phyloP scores from a whole-genome alignment of 2,113 vertebrate species.

The Mesocricetus auratus region DNA sequence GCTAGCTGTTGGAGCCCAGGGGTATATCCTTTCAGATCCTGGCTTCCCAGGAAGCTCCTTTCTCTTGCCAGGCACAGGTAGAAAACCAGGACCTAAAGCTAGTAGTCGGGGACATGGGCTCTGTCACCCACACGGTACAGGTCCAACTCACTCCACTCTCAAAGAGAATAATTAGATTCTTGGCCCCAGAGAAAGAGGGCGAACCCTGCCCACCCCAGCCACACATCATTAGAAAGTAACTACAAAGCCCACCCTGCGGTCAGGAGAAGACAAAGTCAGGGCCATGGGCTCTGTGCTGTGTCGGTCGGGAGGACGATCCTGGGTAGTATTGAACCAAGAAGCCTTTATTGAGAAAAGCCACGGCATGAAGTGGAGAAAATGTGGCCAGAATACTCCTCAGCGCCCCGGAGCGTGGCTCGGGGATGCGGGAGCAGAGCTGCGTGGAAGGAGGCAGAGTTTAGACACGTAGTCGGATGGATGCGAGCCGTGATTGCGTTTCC shows the following conservation, averaged over 20 bases:
- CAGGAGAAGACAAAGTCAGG: conserved; percentile 37
- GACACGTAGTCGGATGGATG: conserved; percentile 3
- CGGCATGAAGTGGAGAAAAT: not conserved
- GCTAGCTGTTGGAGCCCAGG: conserved; percentile 19
- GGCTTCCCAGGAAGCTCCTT: not conserved
- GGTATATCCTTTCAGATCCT: not conserved
- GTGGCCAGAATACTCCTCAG: not conserved
- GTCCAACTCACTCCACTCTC: conserved; percentile 35
- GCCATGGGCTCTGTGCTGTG: not conserved
- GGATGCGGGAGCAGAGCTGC: conserved; percentile 7
- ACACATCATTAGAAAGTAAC: conserved; percentile 83
- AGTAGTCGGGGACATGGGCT: not conserved
- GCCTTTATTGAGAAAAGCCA: not conserved
- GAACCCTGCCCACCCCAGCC: conserved; percentile 76
- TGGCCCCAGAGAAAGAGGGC: conserved; percentile 55
- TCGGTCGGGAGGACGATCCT: not conserved
- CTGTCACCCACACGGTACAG: not conserved
- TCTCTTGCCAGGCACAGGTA: not conserved
- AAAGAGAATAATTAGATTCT: conserved; percentile 72
- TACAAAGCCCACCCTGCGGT: conserved; percentile 76
- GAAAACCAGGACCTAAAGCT: not conserved
- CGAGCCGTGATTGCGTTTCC: conserved; percentile 45
- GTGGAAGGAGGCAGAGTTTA: conserved; percentile 63
- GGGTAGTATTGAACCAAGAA: not conserved
- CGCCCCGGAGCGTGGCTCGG: not conserved